Base-by-base conservation (phyloP, 2,888 invertebrate genomes). In the Zaprionus bogoriensis region DNA sequence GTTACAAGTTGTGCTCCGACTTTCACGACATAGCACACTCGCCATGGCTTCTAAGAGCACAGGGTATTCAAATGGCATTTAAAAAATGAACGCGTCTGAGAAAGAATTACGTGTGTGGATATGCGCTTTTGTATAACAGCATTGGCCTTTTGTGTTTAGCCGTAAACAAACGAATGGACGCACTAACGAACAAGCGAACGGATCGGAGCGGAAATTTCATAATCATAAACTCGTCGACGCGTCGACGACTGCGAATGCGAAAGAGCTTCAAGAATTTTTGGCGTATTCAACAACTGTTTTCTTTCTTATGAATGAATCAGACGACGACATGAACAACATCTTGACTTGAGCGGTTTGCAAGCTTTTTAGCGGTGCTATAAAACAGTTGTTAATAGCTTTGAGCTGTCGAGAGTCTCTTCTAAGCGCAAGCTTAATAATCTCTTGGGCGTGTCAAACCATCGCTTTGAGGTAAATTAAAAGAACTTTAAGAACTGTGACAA, bases 171-270 rank as follows among this genome's bases (percentile, higher is more conserved):
- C n/a, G 10, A 27, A 10, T n/a, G 27, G 9, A 27, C 2, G 27
- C 2, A 10, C 27, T 27, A 27, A 27, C 27, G 62, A 80, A 79
- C 86, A 70, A n/a, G n/a, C n/a, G 68, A 79, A 74, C 86, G 72
- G 67, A 79, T 71, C 12, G 42, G 12, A 79, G 80, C 86, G 80
- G 70, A 86, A 77, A 83, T 82, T 82, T 82, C 81, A 77, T 82
- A 82, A 82, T 81, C 80, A 74, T 63, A 80, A 74, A 66, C 51
- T n/a, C n/a, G n/a, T n/a, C n/a, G n/a, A n/a, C n/a, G n/a, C n/a
- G n/a, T n/a, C n/a, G n/a, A n/a, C n/a, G n/a, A n/a, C 63, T 53
- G 51, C 42, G 14, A 61, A 61, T 53, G 39, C 17, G 61, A 47
- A 72, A 46, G 3, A 48, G 53, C 23, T 51, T 57, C 20, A 58